Percentiles rank a stretch among this genome's conserved stretches.
Conservation (phyloP, 1,140 invertebrate genomes). For the Calephelis nemesis region DNA sequence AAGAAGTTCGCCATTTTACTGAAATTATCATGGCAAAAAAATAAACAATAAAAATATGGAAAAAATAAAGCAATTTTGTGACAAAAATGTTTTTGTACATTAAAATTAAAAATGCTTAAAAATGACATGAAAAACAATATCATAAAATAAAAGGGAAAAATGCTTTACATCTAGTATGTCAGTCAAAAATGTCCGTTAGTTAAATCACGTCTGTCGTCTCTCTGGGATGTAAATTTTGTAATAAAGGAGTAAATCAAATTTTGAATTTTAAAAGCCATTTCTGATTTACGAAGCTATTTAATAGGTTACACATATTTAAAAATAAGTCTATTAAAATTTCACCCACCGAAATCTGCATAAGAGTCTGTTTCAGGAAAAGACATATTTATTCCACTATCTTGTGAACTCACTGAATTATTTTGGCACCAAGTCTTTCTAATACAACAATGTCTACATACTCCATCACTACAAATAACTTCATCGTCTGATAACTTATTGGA, state of each 20-base stretch:
- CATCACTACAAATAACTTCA: constrained; percentile 65
- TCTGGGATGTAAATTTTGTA: no score
- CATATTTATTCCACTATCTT: constrained; percentile 88
- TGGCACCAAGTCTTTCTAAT: constrained; percentile 81
- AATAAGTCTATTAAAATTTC: background rate
- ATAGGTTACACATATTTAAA: no score
- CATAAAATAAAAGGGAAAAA: no score
- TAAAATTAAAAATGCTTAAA: no score
- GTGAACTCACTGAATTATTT: constrained; percentile 84
- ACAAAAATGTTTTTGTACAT: no score
- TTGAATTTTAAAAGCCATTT: no score
- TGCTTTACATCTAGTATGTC: no score
- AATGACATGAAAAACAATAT: no score
- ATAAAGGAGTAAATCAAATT: no score
- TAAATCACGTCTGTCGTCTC: no score
- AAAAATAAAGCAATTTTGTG: background rate
- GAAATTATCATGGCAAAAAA: constrained; percentile 26
- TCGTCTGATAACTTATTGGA: constrained; percentile 78
- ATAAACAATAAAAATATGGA: constrained; percentile 1
- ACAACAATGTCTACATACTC: constrained; percentile 67
- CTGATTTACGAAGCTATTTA: no score
- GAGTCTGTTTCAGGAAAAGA: constrained; percentile 85
- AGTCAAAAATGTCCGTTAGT: no score
- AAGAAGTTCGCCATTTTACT: constrained; percentile 73
- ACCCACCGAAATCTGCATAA: constrained; percentile 68